Base-by-base conservation (phyloP, 2,888 invertebrate genomes). In the Luffia ferchaultella region DNA sequence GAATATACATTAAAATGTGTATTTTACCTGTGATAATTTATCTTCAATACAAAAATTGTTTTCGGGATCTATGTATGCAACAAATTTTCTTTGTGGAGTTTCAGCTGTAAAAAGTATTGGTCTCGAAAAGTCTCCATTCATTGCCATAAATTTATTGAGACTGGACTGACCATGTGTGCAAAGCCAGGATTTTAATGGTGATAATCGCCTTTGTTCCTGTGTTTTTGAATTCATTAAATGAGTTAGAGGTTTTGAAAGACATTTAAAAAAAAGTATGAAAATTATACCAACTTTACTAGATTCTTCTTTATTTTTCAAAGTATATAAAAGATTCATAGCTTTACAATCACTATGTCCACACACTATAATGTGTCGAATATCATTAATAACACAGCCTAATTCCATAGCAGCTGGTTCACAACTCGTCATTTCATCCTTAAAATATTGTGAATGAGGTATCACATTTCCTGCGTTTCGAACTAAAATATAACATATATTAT, bases 261-360 rank as follows among this genome's bases (percentile, higher is more conserved):
- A 16, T 53, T 18, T 16, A n/a, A 1, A 41, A 16, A 12, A 1
- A 43, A 20, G 41, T 42, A 20, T 49, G 47, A 44, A 44, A 46
- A 50, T 30, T 30, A 30, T 30, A 12, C 30, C 69, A 61, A 78
- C 82, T 54, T 63, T 60, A 62, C 69, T 79, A 1, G 93, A 88
- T 71, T 91, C 90, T 66, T 93, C 89, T 57, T 89, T 89, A 75
- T 93, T 91, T 63, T 90, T 89, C 50, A 97, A 75, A 62, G 91
- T 88, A 69, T 95, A 93, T 1, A 98, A 82, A 51, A 96, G 86
- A 85, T 97, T 96, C 91, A 98, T 97, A 2, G 98, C 98, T 87
- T 97, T 98, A 72, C 98, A 98, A 70, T 98, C 98, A 54, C 97
- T 97, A 70, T 98, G 98, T 0, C 98, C 98, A 68, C 97, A 97